Base-by-base conservation (phyloP, 2,797 vertebrate species). In the Cossypha dichroa region DNA sequence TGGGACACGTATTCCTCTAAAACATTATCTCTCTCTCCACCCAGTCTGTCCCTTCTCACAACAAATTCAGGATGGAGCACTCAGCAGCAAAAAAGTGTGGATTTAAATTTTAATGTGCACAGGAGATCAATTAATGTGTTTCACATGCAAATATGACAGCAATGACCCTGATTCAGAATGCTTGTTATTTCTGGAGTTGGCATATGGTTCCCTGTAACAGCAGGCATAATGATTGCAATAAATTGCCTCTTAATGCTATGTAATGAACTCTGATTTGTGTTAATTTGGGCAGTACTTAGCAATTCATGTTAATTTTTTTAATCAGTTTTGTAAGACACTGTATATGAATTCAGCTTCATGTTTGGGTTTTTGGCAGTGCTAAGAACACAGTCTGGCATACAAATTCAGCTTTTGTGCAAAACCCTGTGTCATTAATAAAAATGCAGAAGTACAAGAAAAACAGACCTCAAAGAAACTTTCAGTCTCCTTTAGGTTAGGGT, bases 261-360 rank as follows among this genome's bases (percentile, higher is more conserved):
- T 96, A 97, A 97, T 97, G 94, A 97, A 95, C 81, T 96, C 90
- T 96, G 95, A 97, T 97, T 97, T 96, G 81, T 96, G 93, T 94
- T 97, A 97, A 97, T 97, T 94, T 94, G 74, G 86, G 64, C 72
- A 96, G 90, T 96, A 92, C 70, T 95, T 97, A 94, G 85, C 31
- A 95, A 95, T 97, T 93, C 69, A 94, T 91, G 88, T 86, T 93
- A 96, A 94, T 95, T 93, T 95, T 96, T 94, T 45, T 16, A 88
- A 93, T 96, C 67, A 88, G 81, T 60, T 96, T 90, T 92, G 63
- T 94, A 90, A 96, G 78, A 55, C 68, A 58, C 46, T 58, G 29
- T 85, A 68, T 78, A 72, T 49, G 19, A 90, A 74, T 93, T 93
- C 91, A 83, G 48, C 78, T 94, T 86, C 68, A 22, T 48, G 66